Conservation (phyloP, 2,797 vertebrate species). For the Cichlasoma orientale region DNA sequence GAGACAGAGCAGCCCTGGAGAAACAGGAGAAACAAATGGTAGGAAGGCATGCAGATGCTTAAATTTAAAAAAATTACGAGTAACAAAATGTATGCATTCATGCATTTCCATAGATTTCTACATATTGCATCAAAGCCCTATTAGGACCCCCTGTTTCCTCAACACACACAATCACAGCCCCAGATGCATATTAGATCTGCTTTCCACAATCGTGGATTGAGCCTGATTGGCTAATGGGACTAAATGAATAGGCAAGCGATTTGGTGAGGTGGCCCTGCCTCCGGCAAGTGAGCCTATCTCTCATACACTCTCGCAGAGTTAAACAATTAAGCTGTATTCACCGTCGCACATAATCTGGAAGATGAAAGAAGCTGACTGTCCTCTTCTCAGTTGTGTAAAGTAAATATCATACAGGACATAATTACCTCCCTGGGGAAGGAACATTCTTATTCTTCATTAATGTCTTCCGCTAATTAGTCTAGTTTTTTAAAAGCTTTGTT, state of each 20-base stretch:
- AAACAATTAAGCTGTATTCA: constrained; percentile 10
- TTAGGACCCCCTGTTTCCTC: not conserved
- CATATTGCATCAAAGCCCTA: constrained; percentile 64
- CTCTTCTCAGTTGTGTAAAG: constrained; percentile 68
- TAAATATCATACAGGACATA: constrained; percentile 79
- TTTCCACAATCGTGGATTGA: constrained; percentile 22
- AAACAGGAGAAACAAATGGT: constrained; percentile 99
- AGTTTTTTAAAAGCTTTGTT: constrained; percentile 60
- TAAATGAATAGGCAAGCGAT: constrained; percentile 59
- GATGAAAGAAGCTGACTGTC: constrained; percentile 66
- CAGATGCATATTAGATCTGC: constrained; percentile 19
- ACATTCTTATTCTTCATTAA: constrained; percentile 68
- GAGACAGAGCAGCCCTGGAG: constrained; percentile 93
- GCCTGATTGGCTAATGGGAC: constrained; percentile 52
- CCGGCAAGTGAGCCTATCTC: constrained; percentile 35
- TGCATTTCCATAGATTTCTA: constrained; percentile 33
- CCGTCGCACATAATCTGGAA: constrained; percentile 38
- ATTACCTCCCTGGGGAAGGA: constrained; percentile 75
- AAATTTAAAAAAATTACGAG: not conserved
- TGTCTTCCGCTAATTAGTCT: constrained; percentile 75
- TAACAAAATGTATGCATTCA: not conserved
- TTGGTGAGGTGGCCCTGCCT: constrained; percentile 56
- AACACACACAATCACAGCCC: constrained; percentile 16
- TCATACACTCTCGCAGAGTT: not conserved
- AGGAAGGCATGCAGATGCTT: constrained; percentile 55